phyloP scores from a whole-genome alignment of 2,888 invertebrate species.

The Barypeithes pellucidus region DNA sequence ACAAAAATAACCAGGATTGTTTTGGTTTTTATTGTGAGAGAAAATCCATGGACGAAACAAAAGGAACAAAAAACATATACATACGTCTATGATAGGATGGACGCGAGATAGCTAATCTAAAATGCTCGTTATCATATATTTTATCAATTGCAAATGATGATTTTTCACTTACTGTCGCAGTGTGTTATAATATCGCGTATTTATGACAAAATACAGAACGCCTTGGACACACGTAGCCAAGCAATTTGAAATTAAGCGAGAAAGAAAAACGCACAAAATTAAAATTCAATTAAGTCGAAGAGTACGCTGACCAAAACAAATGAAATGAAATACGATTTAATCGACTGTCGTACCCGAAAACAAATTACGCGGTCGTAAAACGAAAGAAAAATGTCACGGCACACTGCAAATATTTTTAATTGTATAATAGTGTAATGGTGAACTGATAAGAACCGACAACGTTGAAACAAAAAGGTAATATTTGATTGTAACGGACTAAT shows the following conservation, averaged over 20 bases:
- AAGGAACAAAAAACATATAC: conserved; percentile 3
- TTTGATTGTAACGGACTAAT: conserved; percentile 20
- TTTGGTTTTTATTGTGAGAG: not conserved
- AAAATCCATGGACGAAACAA: not conserved
- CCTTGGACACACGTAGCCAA: not conserved
- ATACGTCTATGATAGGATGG: conserved; percentile 1
- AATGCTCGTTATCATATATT: not conserved
- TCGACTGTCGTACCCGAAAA: conserved; percentile 19
- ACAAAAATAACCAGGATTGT: not conserved
- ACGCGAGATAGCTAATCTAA: conserved; percentile 7
- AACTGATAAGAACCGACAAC: conserved; percentile 1
- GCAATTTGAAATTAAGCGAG: not conserved
- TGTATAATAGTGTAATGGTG: conserved; percentile 8
- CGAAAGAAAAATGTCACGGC: conserved; percentile 8
- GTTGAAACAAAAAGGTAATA: conserved; percentile 14
- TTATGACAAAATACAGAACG: not conserved
- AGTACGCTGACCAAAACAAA: conserved; percentile 18
- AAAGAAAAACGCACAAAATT: conserved; percentile 10
- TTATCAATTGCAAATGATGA: conserved; percentile 3
- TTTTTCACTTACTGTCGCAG: not conserved
- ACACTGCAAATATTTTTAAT: conserved; percentile 19
- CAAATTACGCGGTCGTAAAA: conserved; percentile 15
- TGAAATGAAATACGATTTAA: not conserved
- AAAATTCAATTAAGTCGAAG: conserved; percentile 11
- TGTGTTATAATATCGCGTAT: not conserved